Base-by-base conservation (phyloP, 2,888 invertebrate genomes). In the Malacosoma neustria region DNA sequence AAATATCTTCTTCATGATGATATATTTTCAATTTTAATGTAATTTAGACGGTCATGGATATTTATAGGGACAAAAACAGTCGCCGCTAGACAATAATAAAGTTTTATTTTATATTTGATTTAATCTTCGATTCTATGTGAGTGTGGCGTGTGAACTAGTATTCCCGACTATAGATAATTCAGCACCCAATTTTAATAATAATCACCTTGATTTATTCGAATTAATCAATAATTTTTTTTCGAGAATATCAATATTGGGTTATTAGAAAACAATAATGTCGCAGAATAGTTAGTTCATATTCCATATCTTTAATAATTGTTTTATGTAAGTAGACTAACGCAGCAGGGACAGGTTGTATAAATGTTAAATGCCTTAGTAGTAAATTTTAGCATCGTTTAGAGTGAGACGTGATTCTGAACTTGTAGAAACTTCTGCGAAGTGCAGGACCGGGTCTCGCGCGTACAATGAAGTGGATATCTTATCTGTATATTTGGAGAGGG, bases 401-500 rank as follows among this genome's bases (percentile, higher is more conserved):
- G 42, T 34, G 5, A 22, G 22, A 7, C 22, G 22, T 4, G 22
- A 5, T 22, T 22, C 22, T 5, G 22, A 22, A 22, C 4, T 7
- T 5, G 22, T 9, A 4, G 22, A 5, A 9, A 22, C 1, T 22
- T 22, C 6, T 7, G 22, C 5, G 5, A 3, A 22, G 22, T 15
- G 12, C 11, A 22, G 33, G 22, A 36, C 37, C 11, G 37, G 35
- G 29, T 37, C 12, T 33, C 29, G 41, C 38, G 2, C 15, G 14
- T 11, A 15, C 34, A 33, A 29, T 37, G 30, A 22, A 32, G 13
- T 32, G 15, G 12, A 33, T n/a, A n/a, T 31, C 42, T 41, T 60
- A 56, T 65, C 49, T 70, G 69, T 70, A 70, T 70, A 69, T 66
- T 62, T 45, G 61, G 49, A 49, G 30, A 38, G 45, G 41, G 42